These are phyloP conservation scores for Pemphigus obesinymphae DNA, from an alignment of 1,140 invertebrate species.

Conservation along the genomic window DNA sequence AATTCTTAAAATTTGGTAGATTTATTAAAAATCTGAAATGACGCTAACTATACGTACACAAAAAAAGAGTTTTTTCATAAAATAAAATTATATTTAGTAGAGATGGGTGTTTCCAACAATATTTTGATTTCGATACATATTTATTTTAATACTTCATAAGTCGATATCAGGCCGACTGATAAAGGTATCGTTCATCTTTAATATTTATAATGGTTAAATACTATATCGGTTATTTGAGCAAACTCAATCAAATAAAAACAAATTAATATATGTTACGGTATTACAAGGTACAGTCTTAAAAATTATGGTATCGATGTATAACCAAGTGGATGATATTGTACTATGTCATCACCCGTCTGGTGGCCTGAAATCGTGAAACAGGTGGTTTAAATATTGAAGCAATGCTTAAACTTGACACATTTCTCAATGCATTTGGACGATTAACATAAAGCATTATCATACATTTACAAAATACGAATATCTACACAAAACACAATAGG, in stretches of 20 bases:
- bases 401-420: neutral
- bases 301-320: neutral
- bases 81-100: too few species aligned
- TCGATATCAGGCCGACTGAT: too few species aligned
- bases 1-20: too few species aligned
- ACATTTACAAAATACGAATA: neutral
- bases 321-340: slow-evolving; percentile 5
- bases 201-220: too few species aligned
- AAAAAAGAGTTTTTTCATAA: too few species aligned
- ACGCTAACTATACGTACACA: too few species aligned
- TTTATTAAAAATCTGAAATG: too few species aligned
- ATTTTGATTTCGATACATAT: too few species aligned
- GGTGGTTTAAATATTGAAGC: neutral
- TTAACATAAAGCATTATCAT: neutral
- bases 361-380: neutral
- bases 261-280: neutral
- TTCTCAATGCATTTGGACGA: neutral
- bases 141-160: too few species aligned
- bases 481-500: neutral
- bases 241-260: neutral
- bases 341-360: neutral
- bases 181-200: too few species aligned
- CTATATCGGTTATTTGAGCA: neutral
- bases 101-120: too few species aligned
- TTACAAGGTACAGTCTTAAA: neutral